Percentiles rank a stretch among this genome's conserved stretches.
Evolutionary conservation across 2,797 vertebrate species (phyloP).

Genomic region (Peromyscus nudipes): DNA sequence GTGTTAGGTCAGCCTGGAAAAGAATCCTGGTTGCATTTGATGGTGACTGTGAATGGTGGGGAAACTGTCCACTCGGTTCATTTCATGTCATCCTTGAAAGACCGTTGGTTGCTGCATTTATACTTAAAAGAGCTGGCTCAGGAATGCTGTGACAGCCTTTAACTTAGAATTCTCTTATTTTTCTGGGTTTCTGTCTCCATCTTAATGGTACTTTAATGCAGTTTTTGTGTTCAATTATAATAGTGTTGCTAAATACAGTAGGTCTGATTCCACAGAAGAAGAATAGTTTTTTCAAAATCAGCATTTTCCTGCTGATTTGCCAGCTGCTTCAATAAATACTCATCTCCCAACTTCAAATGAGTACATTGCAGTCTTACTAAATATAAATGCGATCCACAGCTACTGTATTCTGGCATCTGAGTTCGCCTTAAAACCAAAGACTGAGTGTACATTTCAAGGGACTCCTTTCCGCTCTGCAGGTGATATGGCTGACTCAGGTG

Average conservation of each 20-base stretch:
- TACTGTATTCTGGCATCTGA: constrained; percentile 77
- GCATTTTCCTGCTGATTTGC: constrained; percentile 87
- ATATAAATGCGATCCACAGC: constrained; percentile 78
- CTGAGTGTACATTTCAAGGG: constrained; percentile 68
- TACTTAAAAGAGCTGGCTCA: constrained; percentile 82
- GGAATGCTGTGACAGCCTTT: constrained; percentile 79
- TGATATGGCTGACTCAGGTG: constrained; percentile 76
- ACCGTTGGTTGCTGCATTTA: constrained; percentile 65
- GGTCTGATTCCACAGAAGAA: constrained; percentile 88
- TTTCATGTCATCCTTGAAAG: constrained; percentile 72
- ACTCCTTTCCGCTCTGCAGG: constrained; percentile 38
- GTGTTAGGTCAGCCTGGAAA: neutral
- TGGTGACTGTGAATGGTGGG: neutral
- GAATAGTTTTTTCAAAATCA: constrained; percentile 87
- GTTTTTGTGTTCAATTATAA: constrained; percentile 87
- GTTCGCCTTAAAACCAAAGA: constrained; percentile 73
- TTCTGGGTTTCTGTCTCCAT: constrained; percentile 85
- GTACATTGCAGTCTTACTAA: constrained; percentile 84
- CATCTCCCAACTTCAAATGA: constrained; percentile 84
- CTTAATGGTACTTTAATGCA: constrained; percentile 86
- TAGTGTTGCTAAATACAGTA: constrained; percentile 88
- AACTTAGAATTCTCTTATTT: constrained; percentile 83
- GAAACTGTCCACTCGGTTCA: constrained; percentile 68
- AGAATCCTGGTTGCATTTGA: neutral
- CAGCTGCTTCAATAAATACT: constrained; percentile 86